These are phyloP conservation scores for Atrichornis clamosus DNA, from an alignment of 2,113 vertebrate genomes.

Conservation along the genomic window DNA sequence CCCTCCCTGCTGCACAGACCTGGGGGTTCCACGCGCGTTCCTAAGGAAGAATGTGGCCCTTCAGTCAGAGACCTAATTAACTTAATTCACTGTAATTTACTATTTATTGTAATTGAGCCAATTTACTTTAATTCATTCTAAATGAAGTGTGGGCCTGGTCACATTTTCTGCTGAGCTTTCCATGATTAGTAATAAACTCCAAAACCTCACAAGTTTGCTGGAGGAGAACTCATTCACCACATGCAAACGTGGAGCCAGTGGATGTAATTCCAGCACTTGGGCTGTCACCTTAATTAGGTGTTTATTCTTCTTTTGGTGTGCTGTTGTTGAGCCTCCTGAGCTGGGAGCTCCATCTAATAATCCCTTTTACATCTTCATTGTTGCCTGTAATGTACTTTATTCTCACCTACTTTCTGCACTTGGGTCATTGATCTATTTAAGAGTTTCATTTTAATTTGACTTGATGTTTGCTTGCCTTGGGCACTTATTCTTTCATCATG, in stretches of 20 bases:
- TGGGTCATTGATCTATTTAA: not conserved
- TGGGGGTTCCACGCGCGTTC: not conserved
- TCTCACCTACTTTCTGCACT: not conserved
- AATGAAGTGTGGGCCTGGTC: not conserved
- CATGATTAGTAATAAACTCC: not conserved
- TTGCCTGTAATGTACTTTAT: not conserved
- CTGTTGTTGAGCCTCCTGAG: not conserved
- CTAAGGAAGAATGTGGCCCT: not conserved
- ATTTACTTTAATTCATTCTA: not conserved
- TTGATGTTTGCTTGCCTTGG: not conserved
- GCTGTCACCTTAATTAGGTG: not conserved
- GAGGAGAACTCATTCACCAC: not conserved
- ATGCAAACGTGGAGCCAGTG: not conserved
- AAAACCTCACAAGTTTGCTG: not conserved
- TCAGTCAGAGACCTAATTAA: not conserved
- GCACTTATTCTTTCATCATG: not conserved
- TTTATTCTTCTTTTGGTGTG: not conserved
- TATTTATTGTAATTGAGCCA: not conserved
- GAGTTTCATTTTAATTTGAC: not conserved
- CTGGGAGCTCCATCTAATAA: not conserved
- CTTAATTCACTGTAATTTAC: not conserved
- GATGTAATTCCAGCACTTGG: not conserved
- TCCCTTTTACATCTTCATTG: not conserved
- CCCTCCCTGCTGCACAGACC: not conserved
- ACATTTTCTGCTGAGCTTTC: not conserved